Conservation (phyloP, 2,113 vertebrate genomes). For the Oreotragus oreotragus region DNA sequence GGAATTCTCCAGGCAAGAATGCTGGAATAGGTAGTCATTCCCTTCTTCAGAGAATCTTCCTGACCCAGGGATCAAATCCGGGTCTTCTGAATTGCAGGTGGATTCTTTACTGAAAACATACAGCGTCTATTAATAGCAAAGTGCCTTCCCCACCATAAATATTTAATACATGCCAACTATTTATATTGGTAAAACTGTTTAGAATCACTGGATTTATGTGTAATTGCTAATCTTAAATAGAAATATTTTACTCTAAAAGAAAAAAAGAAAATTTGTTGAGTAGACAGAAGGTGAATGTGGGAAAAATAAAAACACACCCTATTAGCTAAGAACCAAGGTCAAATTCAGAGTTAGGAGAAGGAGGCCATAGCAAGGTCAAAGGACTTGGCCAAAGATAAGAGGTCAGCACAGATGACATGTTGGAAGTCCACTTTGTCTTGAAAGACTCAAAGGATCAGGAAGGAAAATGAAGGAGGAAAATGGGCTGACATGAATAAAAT, state of each 20-base stretch:
- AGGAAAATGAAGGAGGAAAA: not conserved
- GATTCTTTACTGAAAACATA: not conserved
- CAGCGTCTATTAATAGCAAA: not conserved
- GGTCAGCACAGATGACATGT: not conserved
- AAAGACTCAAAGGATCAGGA: not conserved
- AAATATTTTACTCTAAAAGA: not conserved
- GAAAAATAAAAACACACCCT: not conserved
- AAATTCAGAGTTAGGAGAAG: not conserved
- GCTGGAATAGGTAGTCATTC: not conserved
- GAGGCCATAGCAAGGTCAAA: not conserved
- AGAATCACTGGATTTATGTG: not conserved
- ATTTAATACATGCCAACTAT: accelerated
- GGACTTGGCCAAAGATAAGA: not conserved
- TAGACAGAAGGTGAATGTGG: not conserved
- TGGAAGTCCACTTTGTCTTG: no score
- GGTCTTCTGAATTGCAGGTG: not conserved
- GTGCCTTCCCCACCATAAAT: not conserved
- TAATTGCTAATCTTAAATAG: not conserved
- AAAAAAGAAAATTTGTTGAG: not conserved
- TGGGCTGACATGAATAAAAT: not conserved
- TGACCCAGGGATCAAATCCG: not conserved
- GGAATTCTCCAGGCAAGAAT: not conserved
- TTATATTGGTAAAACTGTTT: not conserved
- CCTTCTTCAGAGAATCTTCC: not conserved
- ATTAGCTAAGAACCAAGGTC: not conserved